Base-by-base conservation (phyloP, 2,113 vertebrate genomes). In the Tretioscincus oriximinensis region DNA sequence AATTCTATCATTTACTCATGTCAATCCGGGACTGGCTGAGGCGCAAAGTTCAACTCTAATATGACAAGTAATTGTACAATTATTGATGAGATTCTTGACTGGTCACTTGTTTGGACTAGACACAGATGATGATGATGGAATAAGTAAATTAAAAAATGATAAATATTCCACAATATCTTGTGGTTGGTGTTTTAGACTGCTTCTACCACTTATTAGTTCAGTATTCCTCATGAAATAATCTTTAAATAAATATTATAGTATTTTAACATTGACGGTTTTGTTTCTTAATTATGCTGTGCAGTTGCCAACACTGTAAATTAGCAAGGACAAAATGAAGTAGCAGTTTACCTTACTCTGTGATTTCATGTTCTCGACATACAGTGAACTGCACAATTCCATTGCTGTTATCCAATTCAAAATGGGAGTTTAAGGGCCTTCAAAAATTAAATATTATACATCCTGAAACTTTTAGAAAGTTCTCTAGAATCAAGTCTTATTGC, bases 1-100 rank as follows among this genome's bases (percentile, higher is more conserved):
- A 88, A 82, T 89, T 88, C 89, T 88, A 85, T 71, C 60, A 84
- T 83, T 69, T 67, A 18, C 29, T 89, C 91, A 82, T 83, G 86
- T 74, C 45, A 86, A 63, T 78, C 90, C 74, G 86, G 76, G 66
- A 89, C 76, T 87, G 49, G 76, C 73, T 90, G 54, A 83, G 91
- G 84, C 88, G 89, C 84, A 85, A 89, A 87, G 86, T 87, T 87
- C 85, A 86, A 77, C 72, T 31, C 66, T 90, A 73, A 73, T 26
- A 72, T 35, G 80, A n/a, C 90, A 88, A 77, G 74, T 51, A 89
- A 78, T 60, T 77, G 47, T 65, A 83, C 87, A 90, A 86, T 87
- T 88, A 89, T 70, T 29, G 7, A 49, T 49, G 54, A 76, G 69
- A 82, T 26, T n/a, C 64, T 75, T 49, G 75, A 72, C 80, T 24